A percentile compares a stretch with the other conserved stretches of the same genome.
These are phyloP conservation scores for Drosophila nigrodunni DNA, from an alignment of 1,140 invertebrate genomes.

Conservation along the genomic window DNA sequence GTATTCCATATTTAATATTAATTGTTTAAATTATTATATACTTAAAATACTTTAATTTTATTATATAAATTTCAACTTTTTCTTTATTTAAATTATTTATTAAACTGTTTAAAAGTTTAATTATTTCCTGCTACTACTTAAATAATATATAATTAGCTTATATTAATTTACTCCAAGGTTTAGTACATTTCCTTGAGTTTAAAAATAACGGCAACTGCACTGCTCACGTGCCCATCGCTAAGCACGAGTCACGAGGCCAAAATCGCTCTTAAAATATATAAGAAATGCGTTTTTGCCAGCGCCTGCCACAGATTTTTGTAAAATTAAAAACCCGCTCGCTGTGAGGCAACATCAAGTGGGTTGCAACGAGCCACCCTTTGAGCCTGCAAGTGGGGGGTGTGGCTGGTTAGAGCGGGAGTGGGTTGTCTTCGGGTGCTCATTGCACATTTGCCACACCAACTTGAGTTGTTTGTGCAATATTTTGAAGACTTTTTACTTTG, in stretches of 20 bases:
- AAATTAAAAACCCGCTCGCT: conserved; percentile 46
- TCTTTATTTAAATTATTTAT: no score
- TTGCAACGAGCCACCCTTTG: conserved; percentile 56
- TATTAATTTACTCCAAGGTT: no score
- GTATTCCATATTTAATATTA: no score
- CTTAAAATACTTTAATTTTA: no score
- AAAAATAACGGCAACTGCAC: no score
- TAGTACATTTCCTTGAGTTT: no score
- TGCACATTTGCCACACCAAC: conserved; percentile 48
- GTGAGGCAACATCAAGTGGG: conserved; percentile 47
- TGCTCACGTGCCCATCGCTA: conserved; percentile 8
- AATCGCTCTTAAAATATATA: conserved; percentile 32
- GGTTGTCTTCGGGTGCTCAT: conserved; percentile 73
- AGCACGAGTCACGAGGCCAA: not conserved
- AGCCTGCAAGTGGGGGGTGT: not conserved
- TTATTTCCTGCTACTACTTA: no score
- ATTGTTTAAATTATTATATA: no score
- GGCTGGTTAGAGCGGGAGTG: conserved; percentile 36
- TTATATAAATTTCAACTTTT: no score
- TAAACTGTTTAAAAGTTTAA: no score
- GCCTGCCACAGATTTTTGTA: conserved; percentile 29
- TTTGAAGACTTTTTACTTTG: conserved; percentile 63
- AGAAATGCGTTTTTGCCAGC: conserved; percentile 63
- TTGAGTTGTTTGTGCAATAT: conserved; percentile 45
- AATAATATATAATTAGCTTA: no score